A percentile compares a stretch with the other conserved stretches of the same genome.
These are phyloP conservation scores for Thera obeliscata DNA, from an alignment of 2,888 invertebrate genomes.

Conservation along the genomic window DNA sequence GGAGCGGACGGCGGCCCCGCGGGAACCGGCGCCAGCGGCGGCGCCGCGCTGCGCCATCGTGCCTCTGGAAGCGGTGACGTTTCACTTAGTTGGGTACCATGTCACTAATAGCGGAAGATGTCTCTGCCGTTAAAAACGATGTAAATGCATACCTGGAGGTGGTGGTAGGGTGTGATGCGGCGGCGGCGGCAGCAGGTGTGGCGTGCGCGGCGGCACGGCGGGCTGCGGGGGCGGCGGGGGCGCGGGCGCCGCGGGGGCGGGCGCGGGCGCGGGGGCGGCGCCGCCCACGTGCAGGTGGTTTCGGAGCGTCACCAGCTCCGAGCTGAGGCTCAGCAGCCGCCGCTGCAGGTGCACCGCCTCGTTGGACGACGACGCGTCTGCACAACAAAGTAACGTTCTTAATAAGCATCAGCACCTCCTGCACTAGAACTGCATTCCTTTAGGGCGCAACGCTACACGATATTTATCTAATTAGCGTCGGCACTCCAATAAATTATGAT, in stretches of 20 bases:
- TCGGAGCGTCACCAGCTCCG: conserved; percentile 95
- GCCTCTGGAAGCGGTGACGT: conserved; percentile 50
- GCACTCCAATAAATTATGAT: too few species aligned
- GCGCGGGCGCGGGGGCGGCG: conserved; percentile 53
- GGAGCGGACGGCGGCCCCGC: conserved; percentile 35
- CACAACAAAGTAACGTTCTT: conserved; percentile 44
- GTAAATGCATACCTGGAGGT: conserved; percentile 49
- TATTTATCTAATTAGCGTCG: too few species aligned
- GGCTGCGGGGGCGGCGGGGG: conserved; percentile 57
- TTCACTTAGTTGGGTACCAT: background rate
- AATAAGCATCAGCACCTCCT: conserved; percentile 3
- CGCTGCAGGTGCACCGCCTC: conserved; percentile 97
- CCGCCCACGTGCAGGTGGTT: conserved; percentile 92
- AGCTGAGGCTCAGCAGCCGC: conserved; percentile 94
- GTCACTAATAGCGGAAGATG: background rate
- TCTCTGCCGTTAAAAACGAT: too few species aligned
- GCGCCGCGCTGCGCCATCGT: conserved; percentile 59
- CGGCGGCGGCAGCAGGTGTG: conserved; percentile 61
- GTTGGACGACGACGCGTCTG: conserved; percentile 97
- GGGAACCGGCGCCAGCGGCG: conserved; percentile 36
- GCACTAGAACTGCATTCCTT: background rate
- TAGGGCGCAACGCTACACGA: too few species aligned
- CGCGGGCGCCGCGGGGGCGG: conserved; percentile 58
- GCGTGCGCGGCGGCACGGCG: conserved; percentile 52
- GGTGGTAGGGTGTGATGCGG: conserved; percentile 23